Percentiles rank a stretch among this genome's conserved stretches.
phyloP scores from a whole-genome alignment of 1,140 invertebrate genomes.

The Pseudomyrmex flavicornis region DNA sequence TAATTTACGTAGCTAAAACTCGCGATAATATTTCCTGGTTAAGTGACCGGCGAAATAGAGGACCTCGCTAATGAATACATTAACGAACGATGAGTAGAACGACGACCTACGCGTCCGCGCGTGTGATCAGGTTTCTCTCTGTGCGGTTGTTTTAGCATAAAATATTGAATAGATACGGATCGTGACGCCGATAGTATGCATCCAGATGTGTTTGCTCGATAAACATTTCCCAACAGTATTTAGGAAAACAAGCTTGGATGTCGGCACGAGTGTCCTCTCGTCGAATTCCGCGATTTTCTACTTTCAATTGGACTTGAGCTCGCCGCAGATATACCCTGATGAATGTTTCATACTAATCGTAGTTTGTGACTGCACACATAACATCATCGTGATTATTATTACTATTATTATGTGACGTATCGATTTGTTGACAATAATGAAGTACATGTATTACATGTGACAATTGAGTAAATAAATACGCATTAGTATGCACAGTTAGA shows the following conservation, averaged over 20 bases:
- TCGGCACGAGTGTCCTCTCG: slow-evolving; percentile 16
- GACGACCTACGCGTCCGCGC: slow-evolving; percentile 30
- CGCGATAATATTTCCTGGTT: slow-evolving; percentile 33
- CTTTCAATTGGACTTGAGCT: slow-evolving; percentile 51
- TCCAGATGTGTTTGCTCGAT: slow-evolving; percentile 49
- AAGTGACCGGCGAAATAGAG: slow-evolving; percentile 17
- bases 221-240: slow-evolving; percentile 48
- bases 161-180: slow-evolving; percentile 56
- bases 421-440: slow-evolving; percentile 20
- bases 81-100: slow-evolving; percentile 35
- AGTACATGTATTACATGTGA: neutral
- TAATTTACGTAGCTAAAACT: slow-evolving; percentile 21
- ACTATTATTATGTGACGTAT: neutral
- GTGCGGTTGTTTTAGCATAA: slow-evolving; percentile 45
- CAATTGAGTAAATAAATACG: neutral
- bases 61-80: slow-evolving; percentile 41
- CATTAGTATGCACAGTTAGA: neutral
- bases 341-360: slow-evolving; percentile 49
- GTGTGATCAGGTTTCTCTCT: slow-evolving; percentile 37
- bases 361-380: neutral
- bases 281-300: slow-evolving; percentile 46
- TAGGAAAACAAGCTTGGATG: slow-evolving; percentile 48
- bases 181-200: slow-evolving; percentile 27
- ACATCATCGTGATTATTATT: slow-evolving; percentile 31
- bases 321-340: slow-evolving; percentile 25